Evolutionary conservation across 2,888 invertebrate species (phyloP), one percentile per base, ranked within the genome.

Genomic region (Tromatobia lineatoria): DNA sequence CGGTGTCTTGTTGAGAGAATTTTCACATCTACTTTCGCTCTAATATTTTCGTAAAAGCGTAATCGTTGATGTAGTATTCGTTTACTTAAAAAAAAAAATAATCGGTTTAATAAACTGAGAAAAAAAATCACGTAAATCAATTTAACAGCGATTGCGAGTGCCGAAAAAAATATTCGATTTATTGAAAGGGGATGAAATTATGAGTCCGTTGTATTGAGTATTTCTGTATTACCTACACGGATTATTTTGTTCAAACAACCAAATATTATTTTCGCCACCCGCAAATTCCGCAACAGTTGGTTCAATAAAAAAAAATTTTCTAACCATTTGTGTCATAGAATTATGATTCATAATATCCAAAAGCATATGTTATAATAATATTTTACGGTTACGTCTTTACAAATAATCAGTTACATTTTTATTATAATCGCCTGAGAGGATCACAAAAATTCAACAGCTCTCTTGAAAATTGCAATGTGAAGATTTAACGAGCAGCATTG

Each of bases 1-100:
- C 8, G 45, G 23, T 20, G 67, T 45, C 67, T 64, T 61, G 59
- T 61, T 61, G 34, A 15, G 59, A 29, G 20, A 34, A 61, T n/a
- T 34, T 61, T 10, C 34, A 34, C 59, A 34, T 3, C 59, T 8
- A 61, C n/a, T 20, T 25, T 25, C 11, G 59, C 29, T 42, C 38
- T 18, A 20, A 64, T 38, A 20, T 42, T 20, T 64, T 38, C 64
- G 13, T 64, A 38, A 20, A 20, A 64, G 18, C 18, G 11, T 38
- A 20, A 64, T 20, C 18, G 38, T 38, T 18, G 38, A 64, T 64
- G 20, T 38, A n/a, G 3, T 6, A 10, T 34, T 34, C 11, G 13
- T 64, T 18, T 38, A n/a, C 3, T 13, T 18, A 50, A 7, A 50
- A 18, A n/a, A 18, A 50, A 15, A 50, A 38, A 8, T 38, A 0